Conservation (phyloP, 2,113 vertebrate genomes). For the Oceanites oceanicus region DNA sequence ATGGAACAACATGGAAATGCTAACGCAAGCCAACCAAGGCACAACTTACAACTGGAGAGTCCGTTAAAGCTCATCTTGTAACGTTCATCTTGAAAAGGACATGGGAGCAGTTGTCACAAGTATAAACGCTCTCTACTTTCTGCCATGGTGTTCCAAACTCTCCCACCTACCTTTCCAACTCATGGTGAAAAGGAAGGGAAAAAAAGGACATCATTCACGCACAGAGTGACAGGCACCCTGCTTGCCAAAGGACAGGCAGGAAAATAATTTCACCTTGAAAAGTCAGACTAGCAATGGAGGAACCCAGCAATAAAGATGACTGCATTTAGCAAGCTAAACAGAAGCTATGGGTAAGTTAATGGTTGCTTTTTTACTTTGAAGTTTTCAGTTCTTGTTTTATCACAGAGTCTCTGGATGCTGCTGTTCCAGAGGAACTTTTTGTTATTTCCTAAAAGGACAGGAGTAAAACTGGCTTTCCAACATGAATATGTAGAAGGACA, state of each 20-base stretch:
- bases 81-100: background rate
- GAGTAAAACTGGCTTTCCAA: background rate
- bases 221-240: background rate
- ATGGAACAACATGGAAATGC: background rate
- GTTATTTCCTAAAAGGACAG: background rate
- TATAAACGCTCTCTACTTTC: background rate
- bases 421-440: background rate
- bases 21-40: background rate
- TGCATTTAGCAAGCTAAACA: background rate
- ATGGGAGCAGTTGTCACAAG: background rate
- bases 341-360: background rate
- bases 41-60: no score
- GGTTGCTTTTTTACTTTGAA: background rate
- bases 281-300: no score
- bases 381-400: background rate
- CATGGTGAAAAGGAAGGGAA: background rate
- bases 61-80: background rate
- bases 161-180: background rate
- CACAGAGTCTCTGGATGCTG: background rate
- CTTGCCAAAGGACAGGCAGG: background rate
- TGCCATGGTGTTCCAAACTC: background rate
- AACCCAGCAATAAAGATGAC: background rate
- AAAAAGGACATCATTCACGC: rapidly evolving
- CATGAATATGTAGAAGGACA: background rate
- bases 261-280: background rate